Evolutionary conservation across 2,797 vertebrate genomes (phyloP), one percentile per base, ranked within the genome.

Genomic region (Siniperca undulata): DNA sequence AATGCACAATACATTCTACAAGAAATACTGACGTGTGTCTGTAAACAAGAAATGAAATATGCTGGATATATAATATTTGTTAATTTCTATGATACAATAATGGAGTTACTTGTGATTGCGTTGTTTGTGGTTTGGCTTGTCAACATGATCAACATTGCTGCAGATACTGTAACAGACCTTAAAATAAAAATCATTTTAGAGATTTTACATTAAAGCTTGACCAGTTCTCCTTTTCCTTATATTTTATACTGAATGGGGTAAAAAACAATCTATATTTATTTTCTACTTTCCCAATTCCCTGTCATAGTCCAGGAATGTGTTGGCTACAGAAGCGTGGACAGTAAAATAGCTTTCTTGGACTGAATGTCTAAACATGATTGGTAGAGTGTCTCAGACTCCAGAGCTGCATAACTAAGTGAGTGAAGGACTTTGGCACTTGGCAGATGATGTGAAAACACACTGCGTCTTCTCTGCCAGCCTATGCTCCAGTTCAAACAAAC

Each of bases 11-110:
- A 85, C 46, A 77, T 84, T 79, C 53, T 69, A 85, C 17, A 64
- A 82, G 74, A 82, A 91, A 93, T 90, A 94, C 88, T 91, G 89
- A 85, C 34, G 19, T 84, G 68, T 48, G 70, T 89, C 77, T 91
- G 90, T 92, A 91, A 92, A 92, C 86, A 82, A 77, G 55, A 86
- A 67, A 72, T 44, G 59, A 76, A 88, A 81, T n/a, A 78, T 77
- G 82, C 55, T 34, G 70, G 64, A 65, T 69, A 14, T 64, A 74
- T 68, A 81, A 44, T 56, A 77, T 73, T 67, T 52, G 62, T 24
- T 77, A 48, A 53, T 60, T 75, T 84, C 40, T 53, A 27, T 20
- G 56, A 60, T 59, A 66, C 13, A 79, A 20, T 70, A 65, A 78
- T 61, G 27, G 65, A 72, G 80, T 58, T 75, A 24, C 30, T 67